A percentile compares a stretch with the other conserved stretches of the same genome.
Conservation (phyloP, 2,888 invertebrate genomes). For the Dendrolimus houi region DNA sequence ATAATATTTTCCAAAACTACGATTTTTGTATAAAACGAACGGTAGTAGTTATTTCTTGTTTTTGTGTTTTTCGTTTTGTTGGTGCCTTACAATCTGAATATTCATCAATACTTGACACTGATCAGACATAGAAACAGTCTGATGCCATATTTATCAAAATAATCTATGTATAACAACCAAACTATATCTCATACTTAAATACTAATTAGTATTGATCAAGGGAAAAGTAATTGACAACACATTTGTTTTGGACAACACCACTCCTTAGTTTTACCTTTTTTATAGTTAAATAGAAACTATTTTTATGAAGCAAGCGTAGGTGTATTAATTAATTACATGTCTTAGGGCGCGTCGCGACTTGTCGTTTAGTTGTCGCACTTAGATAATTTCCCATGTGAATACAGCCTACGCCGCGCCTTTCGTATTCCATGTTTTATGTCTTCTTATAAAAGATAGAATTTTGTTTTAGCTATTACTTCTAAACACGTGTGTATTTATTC, state of each 20-base stretch:
- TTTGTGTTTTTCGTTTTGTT: too few relatives aligned
- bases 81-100: too few relatives aligned
- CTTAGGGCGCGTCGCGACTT: conserved; percentile 59
- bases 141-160: too few relatives aligned
- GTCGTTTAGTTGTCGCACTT: conserved; percentile 39
- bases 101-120: too few relatives aligned
- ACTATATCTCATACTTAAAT: too few relatives aligned
- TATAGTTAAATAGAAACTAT: conserved; percentile 1
- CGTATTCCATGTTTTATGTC: background rate
- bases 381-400: conserved; percentile 63
- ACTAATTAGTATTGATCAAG: too few relatives aligned
- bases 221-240: too few relatives aligned
- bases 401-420: conserved; percentile 55
- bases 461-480: background rate
- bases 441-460: background rate
- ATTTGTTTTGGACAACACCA: background rate
- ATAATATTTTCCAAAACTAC: too few relatives aligned
- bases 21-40: too few relatives aligned
- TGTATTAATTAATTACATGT: conserved; percentile 58
- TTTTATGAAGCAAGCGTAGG: conserved; percentile 8
- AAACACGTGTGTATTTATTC: background rate
- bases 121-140: too few relatives aligned
- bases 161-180: too few relatives aligned
- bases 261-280: background rate
- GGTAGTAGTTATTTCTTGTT: too few relatives aligned